A percentile compares a stretch with the other conserved stretches of the same genome.
phyloP scores from a whole-genome alignment of 1,140 invertebrate species.

The Drosophila lacertosa region DNA sequence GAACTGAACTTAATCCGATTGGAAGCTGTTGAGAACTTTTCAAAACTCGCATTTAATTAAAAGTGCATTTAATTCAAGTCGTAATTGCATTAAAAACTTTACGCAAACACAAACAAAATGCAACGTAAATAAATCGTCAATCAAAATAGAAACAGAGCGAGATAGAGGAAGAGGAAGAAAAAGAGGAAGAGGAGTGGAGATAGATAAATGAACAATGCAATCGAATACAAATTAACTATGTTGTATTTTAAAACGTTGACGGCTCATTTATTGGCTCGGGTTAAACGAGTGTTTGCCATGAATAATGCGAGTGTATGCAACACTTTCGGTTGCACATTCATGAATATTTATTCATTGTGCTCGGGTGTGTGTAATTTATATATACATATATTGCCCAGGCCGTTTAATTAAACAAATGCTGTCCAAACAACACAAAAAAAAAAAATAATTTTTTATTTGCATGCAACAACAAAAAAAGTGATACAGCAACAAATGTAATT shows the following conservation, averaged over 20 bases:
- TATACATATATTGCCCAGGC: too few relatives aligned
- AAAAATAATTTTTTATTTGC: constrained; percentile 3
- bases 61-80: constrained; percentile 11
- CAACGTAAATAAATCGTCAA: constrained; percentile 31
- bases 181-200: neutral
- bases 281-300: constrained; percentile 13
- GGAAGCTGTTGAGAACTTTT: constrained; percentile 18
- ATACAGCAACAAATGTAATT: constrained; percentile 10
- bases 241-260: constrained; percentile 38
- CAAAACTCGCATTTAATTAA: constrained; percentile 24
- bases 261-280: constrained; percentile 27
- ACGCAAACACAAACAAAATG: constrained; percentile 4
- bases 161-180: neutral
- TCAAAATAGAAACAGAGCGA: neutral
- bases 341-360: constrained; percentile 31
- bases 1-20: constrained; percentile 7
- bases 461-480: neutral
- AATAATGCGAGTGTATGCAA: constrained; percentile 28
- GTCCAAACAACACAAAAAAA: constrained; percentile 7
- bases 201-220: constrained; percentile 50
- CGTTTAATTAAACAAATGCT: constrained; percentile 38
- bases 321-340: constrained; percentile 23
- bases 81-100: constrained; percentile 31
- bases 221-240: constrained; percentile 61
- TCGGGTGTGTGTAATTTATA: constrained; percentile 14